Conservation (phyloP, 1,140 invertebrate genomes). For the Philopotamus ludificatus region DNA sequence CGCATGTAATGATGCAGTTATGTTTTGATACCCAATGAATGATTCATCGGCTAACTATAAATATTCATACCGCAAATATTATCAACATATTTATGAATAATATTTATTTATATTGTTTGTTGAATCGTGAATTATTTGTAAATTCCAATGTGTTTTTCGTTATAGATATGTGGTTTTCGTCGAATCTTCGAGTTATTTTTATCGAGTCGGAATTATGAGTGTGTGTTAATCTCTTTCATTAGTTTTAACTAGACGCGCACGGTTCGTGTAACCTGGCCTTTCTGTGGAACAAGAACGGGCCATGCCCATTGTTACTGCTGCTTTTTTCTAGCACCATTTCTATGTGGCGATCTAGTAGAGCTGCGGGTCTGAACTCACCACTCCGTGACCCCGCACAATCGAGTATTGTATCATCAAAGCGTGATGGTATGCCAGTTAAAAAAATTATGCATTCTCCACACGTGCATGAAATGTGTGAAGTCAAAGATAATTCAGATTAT, state of each 20-base stretch:
- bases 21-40: too few species aligned
- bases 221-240: background rate
- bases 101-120: too few species aligned
- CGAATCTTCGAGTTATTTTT: too few species aligned
- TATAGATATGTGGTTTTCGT: too few species aligned
- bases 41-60: too few species aligned
- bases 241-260: background rate
- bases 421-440: background rate
- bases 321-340: background rate
- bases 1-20: too few species aligned
- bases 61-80: too few species aligned
- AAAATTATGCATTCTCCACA: background rate
- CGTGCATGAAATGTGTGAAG: background rate
- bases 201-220: too few species aligned
- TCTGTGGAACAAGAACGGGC: background rate
- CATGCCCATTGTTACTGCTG: background rate
- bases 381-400: slow-evolving; percentile 7
- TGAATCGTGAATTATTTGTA: too few species aligned
- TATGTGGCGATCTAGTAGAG: background rate
- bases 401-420: background rate
- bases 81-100: too few species aligned
- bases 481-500: too few species aligned
- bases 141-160: too few species aligned
- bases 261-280: background rate
- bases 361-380: background rate